phyloP scores from a whole-genome alignment of 2,888 invertebrate species.

The Ennomos quercinarius region DNA sequence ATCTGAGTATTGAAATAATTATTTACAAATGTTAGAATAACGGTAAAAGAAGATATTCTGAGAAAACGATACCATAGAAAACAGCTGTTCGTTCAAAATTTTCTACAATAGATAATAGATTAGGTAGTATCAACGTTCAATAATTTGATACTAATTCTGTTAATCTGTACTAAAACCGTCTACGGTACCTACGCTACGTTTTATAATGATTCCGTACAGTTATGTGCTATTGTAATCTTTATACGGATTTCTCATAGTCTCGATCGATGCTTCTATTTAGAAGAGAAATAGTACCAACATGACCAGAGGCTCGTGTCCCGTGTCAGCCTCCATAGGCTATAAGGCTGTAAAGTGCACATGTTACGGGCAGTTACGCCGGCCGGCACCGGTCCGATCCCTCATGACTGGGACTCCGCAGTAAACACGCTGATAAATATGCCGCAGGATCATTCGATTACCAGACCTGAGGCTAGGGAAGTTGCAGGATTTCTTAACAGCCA shows the following conservation, averaged over 20 bases:
- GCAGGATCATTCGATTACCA: slow-evolving; percentile 44
- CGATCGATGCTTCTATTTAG: slow-evolving; percentile 18
- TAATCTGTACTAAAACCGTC: too few species aligned
- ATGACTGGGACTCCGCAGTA: slow-evolving; percentile 42
- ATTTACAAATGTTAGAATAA: too few species aligned
- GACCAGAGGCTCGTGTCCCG: slow-evolving; percentile 44
- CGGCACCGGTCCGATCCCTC: slow-evolving; percentile 42
- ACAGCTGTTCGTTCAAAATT: too few species aligned
- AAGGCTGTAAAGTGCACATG: slow-evolving; percentile 69
- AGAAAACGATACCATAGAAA: too few species aligned
- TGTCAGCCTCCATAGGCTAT: slow-evolving; percentile 26
- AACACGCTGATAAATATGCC: slow-evolving; percentile 44
- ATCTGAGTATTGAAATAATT: too few species aligned
- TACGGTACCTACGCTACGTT: too few species aligned
- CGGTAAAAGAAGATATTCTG: too few species aligned
- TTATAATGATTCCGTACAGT: too few species aligned
- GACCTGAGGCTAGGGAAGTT: slow-evolving; percentile 4
- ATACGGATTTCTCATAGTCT: slow-evolving; percentile 1
- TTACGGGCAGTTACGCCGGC: slow-evolving; percentile 57
- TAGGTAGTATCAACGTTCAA: too few species aligned
- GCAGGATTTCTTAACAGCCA: background rate
- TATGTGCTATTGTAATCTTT: too few species aligned
- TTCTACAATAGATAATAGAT: too few species aligned
- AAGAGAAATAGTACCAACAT: slow-evolving; percentile 25
- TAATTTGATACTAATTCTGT: too few species aligned